Evolutionary conservation across 2,888 invertebrate genomes (phyloP).

Genomic region (Ormyrus thymus): DNA sequence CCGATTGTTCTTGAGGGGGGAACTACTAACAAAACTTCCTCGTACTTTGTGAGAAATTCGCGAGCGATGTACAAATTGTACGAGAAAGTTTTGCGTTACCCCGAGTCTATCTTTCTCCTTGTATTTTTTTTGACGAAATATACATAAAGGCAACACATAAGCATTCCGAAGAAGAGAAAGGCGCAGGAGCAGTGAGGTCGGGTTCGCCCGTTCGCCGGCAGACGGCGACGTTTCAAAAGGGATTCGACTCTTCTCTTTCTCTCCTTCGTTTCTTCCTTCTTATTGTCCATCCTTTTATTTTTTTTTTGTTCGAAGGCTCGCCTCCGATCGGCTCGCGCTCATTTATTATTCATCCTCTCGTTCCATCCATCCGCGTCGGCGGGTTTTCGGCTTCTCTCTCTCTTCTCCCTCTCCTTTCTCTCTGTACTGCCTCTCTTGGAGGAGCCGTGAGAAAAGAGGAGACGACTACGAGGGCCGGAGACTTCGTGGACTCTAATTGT

Average conservation of each 20-base stretch:
- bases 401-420: conserved; percentile 19
- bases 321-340: conserved; percentile 34
- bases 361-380: conserved; percentile 32
- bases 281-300: conserved; percentile 9
- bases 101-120: too few relatives aligned
- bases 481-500: conserved; percentile 67
- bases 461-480: conserved; percentile 7
- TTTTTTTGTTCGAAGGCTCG: neutral
- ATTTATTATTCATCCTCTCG: conserved; percentile 50
- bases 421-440: neutral
- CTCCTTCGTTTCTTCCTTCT: conserved; percentile 2
- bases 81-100: too few relatives aligned
- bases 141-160: too few relatives aligned
- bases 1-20: neutral
- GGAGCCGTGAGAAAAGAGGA: conserved; percentile 37
- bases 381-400: conserved; percentile 32
- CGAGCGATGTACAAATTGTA: too few relatives aligned
- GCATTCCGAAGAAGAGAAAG: conserved; percentile 16
- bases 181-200: conserved; percentile 15
- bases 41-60: too few relatives aligned
- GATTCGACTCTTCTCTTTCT: conserved; percentile 23
- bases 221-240: conserved; percentile 44
- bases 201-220: conserved; percentile 43
- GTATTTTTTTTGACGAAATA: too few relatives aligned
- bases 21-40: too few relatives aligned